Evolutionary conservation across 2,113 vertebrate genomes (phyloP).

Genomic region (Cygnus buccinator): DNA sequence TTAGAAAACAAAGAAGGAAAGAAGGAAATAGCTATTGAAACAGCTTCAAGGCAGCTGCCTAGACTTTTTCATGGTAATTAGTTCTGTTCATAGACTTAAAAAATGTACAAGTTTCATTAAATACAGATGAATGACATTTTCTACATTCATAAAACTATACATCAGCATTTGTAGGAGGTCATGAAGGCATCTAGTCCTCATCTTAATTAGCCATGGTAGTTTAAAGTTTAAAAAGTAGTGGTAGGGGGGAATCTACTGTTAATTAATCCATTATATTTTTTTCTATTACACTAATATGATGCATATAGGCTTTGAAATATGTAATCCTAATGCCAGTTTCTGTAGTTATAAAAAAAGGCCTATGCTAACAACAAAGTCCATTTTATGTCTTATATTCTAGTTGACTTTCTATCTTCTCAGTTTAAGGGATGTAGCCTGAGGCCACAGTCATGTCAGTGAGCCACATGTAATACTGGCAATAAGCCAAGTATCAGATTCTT

Average conservation of each 20-base stretch:
- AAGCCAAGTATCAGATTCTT: background rate
- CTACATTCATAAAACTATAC: slow-evolving; percentile 27
- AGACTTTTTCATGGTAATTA: slow-evolving; percentile 39
- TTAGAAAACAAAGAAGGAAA: background rate
- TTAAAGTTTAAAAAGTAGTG: background rate
- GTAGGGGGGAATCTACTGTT: slow-evolving; percentile 48
- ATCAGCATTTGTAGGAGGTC: slow-evolving; percentile 51
- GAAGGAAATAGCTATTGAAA: slow-evolving; percentile 24
- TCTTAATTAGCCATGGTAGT: slow-evolving; percentile 42
- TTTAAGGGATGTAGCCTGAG: slow-evolving; percentile 8
- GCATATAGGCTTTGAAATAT: slow-evolving; percentile 51
- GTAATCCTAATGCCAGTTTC: slow-evolving; percentile 43
- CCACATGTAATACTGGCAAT: background rate
- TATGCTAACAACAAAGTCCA: background rate
- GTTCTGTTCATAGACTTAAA: slow-evolving; percentile 52
- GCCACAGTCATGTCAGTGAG: background rate
- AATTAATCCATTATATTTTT: slow-evolving; percentile 3
- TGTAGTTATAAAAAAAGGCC: background rate
- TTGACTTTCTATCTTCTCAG: slow-evolving; percentile 31
- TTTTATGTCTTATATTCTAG: background rate
- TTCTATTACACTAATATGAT: slow-evolving; percentile 23
- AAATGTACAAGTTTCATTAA: slow-evolving; percentile 60
- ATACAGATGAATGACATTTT: slow-evolving; percentile 65
- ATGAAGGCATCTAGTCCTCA: slow-evolving; percentile 13
- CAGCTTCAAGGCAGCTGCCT: slow-evolving; percentile 27